Percentiles rank a stretch among this genome's conserved stretches.
phyloP scores from a whole-genome alignment of 2,888 invertebrate genomes.

The Crepidodera aurea region DNA sequence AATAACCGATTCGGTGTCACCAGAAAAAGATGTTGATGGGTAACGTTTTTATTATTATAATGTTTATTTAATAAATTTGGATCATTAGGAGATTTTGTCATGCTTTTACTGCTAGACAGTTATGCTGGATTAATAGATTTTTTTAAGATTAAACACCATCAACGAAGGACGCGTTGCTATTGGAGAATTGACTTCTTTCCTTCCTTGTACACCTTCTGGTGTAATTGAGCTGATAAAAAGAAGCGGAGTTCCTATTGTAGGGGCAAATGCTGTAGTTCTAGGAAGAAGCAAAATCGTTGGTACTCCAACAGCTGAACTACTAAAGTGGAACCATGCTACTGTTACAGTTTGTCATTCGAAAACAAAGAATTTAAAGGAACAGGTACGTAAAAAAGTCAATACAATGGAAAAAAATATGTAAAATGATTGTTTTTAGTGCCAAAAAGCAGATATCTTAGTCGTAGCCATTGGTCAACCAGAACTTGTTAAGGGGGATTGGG shows the following conservation, averaged over 20 bases:
- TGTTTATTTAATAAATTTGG: too few species aligned
- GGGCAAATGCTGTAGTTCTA: slow-evolving; percentile 89
- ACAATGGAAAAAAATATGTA: too few species aligned
- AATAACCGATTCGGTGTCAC: slow-evolving; percentile 86
- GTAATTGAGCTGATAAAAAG: slow-evolving; percentile 90
- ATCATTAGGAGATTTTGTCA: too few species aligned
- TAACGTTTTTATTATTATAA: slow-evolving; percentile 62
- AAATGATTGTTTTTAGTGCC: slow-evolving; percentile 53
- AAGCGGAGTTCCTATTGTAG: slow-evolving; percentile 78
- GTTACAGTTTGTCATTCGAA: slow-evolving; percentile 97
- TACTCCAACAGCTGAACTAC: slow-evolving; percentile 90
- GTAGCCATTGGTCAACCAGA: slow-evolving; percentile 92
- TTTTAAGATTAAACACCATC: slow-evolving; percentile 84
- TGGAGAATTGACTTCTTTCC: slow-evolving; percentile 87
- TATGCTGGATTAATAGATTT: too few species aligned
- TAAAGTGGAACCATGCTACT: slow-evolving; percentile 97
- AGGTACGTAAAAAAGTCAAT: slow-evolving; percentile 62
- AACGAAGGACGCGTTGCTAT: slow-evolving; percentile 94
- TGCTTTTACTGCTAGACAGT: too few species aligned
- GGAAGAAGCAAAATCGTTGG: slow-evolving; percentile 99
- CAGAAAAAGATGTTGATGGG: slow-evolving; percentile 97
- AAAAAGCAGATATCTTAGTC: slow-evolving; percentile 93
- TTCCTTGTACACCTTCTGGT: slow-evolving; percentile 97
- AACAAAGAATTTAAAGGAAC: slow-evolving; percentile 81
- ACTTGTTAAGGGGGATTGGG: slow-evolving; percentile 93